phyloP scores from a whole-genome alignment of 2,888 invertebrate genomes.

The Leptinotarsa juncta region DNA sequence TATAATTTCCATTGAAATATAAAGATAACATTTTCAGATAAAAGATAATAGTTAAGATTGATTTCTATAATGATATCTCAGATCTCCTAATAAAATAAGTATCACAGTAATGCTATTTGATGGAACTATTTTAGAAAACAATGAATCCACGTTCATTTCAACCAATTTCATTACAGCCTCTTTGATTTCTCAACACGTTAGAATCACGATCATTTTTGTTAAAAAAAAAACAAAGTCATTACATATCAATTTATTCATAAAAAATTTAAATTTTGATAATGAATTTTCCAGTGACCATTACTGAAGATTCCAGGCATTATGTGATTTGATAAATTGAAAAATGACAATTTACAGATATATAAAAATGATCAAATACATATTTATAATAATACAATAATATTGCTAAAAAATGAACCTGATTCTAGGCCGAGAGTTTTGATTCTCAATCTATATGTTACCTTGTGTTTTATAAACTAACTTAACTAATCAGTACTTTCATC shows the following conservation, averaged over 20 bases:
- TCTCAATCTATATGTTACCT: too few relatives aligned
- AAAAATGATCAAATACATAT: too few relatives aligned
- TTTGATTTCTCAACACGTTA: not conserved
- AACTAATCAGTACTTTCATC: constrained; percentile 21
- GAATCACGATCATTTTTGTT: constrained; percentile 8
- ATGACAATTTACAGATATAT: too few relatives aligned
- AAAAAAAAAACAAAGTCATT: not conserved
- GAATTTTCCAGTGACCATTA: too few relatives aligned
- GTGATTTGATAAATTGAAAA: too few relatives aligned
- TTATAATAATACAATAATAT: not conserved
- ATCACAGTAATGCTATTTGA: constrained; percentile 7
- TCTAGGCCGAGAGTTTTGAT: not conserved
- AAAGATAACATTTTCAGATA: not conserved
- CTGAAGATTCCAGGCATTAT: too few relatives aligned
- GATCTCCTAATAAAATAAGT: constrained; percentile 1
- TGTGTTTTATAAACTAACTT: not conserved
- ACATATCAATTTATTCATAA: not conserved
- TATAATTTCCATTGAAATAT: not conserved
- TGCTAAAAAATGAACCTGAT: constrained; percentile 2
- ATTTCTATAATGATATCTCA: constrained; percentile 3
- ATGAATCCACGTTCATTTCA: not conserved
- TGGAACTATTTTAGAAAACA: not conserved
- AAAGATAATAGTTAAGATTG: not conserved
- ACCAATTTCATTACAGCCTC: constrained; percentile 2
- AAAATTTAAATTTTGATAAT: not conserved